A percentile compares a stretch with the other conserved stretches of the same genome.
Evolutionary conservation across 2,888 invertebrate genomes (phyloP).

Genomic region (Heliconius sara): DNA sequence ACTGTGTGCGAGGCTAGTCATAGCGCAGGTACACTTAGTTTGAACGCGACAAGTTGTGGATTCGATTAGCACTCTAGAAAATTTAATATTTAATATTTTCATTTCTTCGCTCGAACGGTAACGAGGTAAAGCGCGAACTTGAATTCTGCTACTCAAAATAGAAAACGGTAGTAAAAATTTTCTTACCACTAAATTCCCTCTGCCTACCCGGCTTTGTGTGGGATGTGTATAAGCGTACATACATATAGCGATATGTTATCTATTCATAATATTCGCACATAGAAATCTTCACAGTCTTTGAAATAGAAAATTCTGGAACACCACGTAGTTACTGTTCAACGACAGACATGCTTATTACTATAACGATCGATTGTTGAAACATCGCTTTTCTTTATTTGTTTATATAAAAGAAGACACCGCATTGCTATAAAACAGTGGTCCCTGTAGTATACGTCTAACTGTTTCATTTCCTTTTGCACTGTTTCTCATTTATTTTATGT

Average conservation of each 20-base stretch:
- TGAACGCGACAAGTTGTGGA: no score
- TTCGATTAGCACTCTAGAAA: no score
- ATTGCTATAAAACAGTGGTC: background rate
- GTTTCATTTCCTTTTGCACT: background rate
- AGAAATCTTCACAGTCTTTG: background rate
- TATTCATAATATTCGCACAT: background rate
- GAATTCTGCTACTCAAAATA: no score
- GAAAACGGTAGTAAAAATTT: no score
- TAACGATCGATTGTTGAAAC: conserved; percentile 14
- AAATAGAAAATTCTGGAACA: background rate
- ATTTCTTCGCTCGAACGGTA: no score
- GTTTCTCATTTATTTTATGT: conserved; percentile 6
- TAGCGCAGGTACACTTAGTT: no score
- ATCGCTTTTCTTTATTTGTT: conserved; percentile 2
- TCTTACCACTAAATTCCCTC: no score
- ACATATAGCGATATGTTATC: background rate
- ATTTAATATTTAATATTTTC: no score
- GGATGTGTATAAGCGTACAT: background rate
- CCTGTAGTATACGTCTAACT: background rate
- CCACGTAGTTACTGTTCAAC: background rate
- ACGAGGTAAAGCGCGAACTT: no score
- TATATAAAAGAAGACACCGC: background rate
- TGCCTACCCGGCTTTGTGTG: no score
- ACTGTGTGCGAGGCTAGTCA: no score
- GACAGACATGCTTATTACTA: background rate